These are phyloP conservation scores for Bombus huntii DNA, from an alignment of 1,140 invertebrate genomes.

Conservation along the genomic window DNA sequence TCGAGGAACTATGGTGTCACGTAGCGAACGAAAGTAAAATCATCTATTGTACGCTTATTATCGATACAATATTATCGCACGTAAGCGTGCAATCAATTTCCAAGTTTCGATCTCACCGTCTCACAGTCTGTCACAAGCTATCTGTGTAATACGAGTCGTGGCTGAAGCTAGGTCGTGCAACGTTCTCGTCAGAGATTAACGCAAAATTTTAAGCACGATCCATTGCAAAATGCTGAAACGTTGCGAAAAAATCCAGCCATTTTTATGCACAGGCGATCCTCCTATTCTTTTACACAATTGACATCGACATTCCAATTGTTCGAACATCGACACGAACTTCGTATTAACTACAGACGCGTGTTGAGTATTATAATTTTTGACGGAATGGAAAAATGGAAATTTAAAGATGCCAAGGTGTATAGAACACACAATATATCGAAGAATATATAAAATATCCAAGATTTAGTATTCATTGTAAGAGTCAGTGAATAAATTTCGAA, in stretches of 20 bases:
- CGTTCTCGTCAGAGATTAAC: background rate
- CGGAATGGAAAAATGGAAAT: no score
- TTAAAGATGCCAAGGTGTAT: no score
- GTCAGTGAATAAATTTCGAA: no score
- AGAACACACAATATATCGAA: no score
- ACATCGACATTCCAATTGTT: no score
- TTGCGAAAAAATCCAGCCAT: background rate
- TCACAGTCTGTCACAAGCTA: background rate
- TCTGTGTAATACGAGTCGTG: background rate
- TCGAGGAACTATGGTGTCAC: background rate
- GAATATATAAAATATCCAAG: no score
- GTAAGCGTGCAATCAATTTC: background rate
- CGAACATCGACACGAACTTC: no score
- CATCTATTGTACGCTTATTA: background rate
- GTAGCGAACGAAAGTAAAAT: background rate
- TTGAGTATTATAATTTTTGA: no score
- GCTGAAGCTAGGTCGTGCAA: no score
- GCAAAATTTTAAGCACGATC: background rate
- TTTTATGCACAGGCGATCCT: background rate
- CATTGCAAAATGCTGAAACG: background rate
- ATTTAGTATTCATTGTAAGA: no score
- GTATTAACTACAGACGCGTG: accelerated
- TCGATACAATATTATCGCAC: no score
- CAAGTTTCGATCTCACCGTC: background rate
- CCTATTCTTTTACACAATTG: no score